Evolutionary conservation across 2,888 invertebrate genomes (phyloP), one percentile per base, ranked within the genome.

Genomic region (Halictus ligatus): DNA sequence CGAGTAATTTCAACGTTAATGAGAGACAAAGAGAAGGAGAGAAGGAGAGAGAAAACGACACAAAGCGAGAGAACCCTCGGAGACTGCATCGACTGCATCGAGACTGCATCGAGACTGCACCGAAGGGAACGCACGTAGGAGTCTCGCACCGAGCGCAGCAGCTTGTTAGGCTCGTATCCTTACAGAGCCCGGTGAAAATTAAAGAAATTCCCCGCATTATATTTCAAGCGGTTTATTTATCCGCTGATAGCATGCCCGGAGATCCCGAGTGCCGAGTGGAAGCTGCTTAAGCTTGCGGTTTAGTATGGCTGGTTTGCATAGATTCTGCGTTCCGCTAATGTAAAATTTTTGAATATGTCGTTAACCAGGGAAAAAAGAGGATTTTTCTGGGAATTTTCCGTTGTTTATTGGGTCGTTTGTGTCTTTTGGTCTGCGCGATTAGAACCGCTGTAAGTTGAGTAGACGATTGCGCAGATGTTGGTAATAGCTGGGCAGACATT

Each of bases 1-100:
- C 78, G 78, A 73, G 83, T 73, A 86, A 86, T 87, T 87, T 78
- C 75, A 86, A 73, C 86, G 80, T 76, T 87, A 86, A 86, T 83
- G 86, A 83, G 87, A 74, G 60, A 58, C 21, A 46, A 43, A 21
- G 35, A 35, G 35, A 35, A 5, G 5, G 35, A 35, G 35, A 2
- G 35, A 2, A 4, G 3, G 35, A 2, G 35, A 2, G 35, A 2
- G 35, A 2, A 12, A 64, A 43, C 35, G 21, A 69, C 15, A 15
- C 5, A 29, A 54, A 35, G 35, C 54, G 54, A 21, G 64, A 15
- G 64, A 29, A 12, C 29, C 64, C 64, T 29, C 15, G 60, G 6
- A 6, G 13, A 13, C 54, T 29, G 60, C 60, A 29, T 25, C 60
- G 54, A 21, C 54, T 54, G 50, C 50, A 50, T 50, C 50, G 35